These are phyloP conservation scores for Mionectes macconnelli DNA, from an alignment of 2,113 vertebrate species.

Conservation along the genomic window DNA sequence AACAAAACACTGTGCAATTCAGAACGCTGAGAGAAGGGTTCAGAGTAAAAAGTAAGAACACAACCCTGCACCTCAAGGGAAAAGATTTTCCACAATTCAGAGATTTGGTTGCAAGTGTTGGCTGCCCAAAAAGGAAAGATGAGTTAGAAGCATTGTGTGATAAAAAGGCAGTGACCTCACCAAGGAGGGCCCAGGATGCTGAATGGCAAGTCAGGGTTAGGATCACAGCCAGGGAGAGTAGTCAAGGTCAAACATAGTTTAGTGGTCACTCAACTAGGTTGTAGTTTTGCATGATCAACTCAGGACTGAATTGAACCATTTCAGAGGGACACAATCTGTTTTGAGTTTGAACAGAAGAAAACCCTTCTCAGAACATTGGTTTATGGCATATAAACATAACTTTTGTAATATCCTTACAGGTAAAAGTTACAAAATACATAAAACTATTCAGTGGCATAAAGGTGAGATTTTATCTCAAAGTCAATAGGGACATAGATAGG, in stretches of 20 bases:
- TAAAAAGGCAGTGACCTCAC: neutral
- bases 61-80: neutral
- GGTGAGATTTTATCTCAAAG: neutral
- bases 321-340: neutral
- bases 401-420: neutral
- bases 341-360: neutral
- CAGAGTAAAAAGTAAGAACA: neutral
- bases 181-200: neutral
- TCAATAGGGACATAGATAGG: neutral
- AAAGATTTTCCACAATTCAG: neutral
- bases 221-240: neutral
- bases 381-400: neutral
- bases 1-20: neutral
- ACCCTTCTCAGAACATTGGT: rapidly evolving
- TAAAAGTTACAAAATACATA: neutral
- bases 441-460: neutral
- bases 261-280: neutral
- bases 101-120: neutral
- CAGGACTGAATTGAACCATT: neutral
- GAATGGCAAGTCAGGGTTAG: neutral
- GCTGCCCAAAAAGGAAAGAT: neutral
- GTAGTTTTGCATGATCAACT: neutral
- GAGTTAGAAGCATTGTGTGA: neutral
- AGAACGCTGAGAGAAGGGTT: neutral
- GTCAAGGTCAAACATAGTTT: neutral